Evolutionary conservation across 1,140 invertebrate genomes (phyloP).

Genomic region (Melitaea cinxia): DNA sequence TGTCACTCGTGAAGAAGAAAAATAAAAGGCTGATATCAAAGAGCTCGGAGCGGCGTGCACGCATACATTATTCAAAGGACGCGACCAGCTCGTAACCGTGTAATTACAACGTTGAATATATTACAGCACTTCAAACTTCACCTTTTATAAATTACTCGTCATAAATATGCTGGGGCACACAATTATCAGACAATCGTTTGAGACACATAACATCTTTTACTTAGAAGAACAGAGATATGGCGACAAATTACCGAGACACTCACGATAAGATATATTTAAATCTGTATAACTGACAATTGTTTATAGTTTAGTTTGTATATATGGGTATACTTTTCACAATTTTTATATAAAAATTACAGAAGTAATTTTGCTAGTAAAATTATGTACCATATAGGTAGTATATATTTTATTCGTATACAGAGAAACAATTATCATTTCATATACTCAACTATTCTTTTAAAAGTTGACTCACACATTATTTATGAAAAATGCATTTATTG

Average conservation of each 20-base stretch:
- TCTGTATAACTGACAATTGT: background rate
- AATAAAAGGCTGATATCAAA: background rate
- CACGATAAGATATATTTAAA: background rate
- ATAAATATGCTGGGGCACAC: slow-evolving; percentile 32
- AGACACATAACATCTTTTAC: slow-evolving; percentile 30
- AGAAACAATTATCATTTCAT: no score
- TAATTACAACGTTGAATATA: slow-evolving; percentile 63
- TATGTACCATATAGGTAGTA: no score
- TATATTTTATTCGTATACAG: no score
- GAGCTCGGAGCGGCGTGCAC: slow-evolving; percentile 29
- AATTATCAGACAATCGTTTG: slow-evolving; percentile 27
- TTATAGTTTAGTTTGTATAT: background rate
- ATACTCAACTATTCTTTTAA: no score
- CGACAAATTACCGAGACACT: background rate
- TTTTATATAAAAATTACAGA: no score
- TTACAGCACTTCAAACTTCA: slow-evolving; percentile 42
- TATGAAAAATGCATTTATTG: no score
- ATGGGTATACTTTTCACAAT: no score
- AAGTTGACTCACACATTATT: no score
- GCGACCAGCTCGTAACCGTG: slow-evolving; percentile 38
- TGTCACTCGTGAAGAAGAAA: background rate
- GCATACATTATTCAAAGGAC: slow-evolving; percentile 60
- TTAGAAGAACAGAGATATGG: background rate
- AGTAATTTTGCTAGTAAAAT: no score
- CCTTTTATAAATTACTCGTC: slow-evolving; percentile 37